A percentile compares a stretch with the other conserved stretches of the same genome.
phyloP scores from a whole-genome alignment of 1,140 invertebrate genomes.

The Goniozus legneri region DNA sequence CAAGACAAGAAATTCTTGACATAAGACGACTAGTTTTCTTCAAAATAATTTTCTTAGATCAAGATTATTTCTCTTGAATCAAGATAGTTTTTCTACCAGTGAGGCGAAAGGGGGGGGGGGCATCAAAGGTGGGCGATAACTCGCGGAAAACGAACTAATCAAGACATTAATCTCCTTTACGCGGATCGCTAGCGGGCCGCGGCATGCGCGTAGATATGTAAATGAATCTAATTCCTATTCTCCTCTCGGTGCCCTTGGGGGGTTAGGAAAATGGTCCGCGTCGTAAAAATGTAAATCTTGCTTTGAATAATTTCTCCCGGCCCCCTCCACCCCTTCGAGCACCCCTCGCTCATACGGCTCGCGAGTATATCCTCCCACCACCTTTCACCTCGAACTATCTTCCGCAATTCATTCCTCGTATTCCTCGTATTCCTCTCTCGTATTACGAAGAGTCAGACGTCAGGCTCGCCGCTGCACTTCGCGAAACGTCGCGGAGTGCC shows the following conservation, averaged over 20 bases:
- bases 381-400: neutral
- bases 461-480: too few relatives aligned
- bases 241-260: conserved; percentile 26
- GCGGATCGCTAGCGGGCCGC: neutral
- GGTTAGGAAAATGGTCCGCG: conserved; percentile 31
- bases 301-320: conserved; percentile 33
- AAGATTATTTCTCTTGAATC: too few relatives aligned
- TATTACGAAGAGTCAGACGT: too few relatives aligned
- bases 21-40: too few relatives aligned
- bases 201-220: conserved; percentile 36
- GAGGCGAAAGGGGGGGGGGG: too few relatives aligned
- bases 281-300: conserved; percentile 44
- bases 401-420: neutral
- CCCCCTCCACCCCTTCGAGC: neutral
- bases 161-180: conserved; percentile 39
- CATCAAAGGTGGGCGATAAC: conserved; percentile 16
- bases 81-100: too few relatives aligned
- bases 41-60: too few relatives aligned
- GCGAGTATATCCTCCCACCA: neutral
- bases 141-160: conserved; percentile 38
- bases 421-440: neutral
- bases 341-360: neutral
- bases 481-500: too few relatives aligned
- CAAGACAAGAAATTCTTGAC: too few relatives aligned
- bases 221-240: conserved; percentile 42